Base-by-base conservation (phyloP, 2,888 invertebrate genomes). In the Mylabris sibirica region DNA sequence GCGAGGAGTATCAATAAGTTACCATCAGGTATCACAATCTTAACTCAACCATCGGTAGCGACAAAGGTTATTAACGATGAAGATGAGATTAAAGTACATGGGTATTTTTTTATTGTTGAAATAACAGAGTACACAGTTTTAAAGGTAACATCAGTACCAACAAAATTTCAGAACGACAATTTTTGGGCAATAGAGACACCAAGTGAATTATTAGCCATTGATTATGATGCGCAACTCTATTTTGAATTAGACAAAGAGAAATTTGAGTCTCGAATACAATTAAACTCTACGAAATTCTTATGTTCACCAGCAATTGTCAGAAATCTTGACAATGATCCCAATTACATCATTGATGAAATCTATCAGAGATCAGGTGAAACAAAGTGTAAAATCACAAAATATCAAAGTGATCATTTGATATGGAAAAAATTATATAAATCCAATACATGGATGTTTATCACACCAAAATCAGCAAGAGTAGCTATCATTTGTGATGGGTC, bases 141-240 rank as follows among this genome's bases (percentile, higher is more conserved):
- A 2, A 60, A 60, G 20, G 26, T 35, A 22, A 65, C 60, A 35
- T 20, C 65, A 8, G 14, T 60, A 8, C 61, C 66, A 6, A 24
- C n/a, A 1, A 12, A n/a, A 26, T 11, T 41, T 14, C 20, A 60
- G 14, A 24, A 30, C 12, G 14, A 24, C 17, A 61, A 5, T 2
- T 62, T 53, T 30, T 53, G 35, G 57, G 26, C 24, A n/a, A 8
- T 63, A 12, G 66, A 63, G 22, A 14, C 44, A 9, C 44, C 62
- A 66, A 63, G 9, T 26, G 59, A 59, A 9, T 9, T 63, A 1
- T 3, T 67, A 8, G 67, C 59, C 0, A 22, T 67, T n/a, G 63
- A 67, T 38, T 67, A 63, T 34, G 53, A 67, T 59, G n/a, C 38
- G 5, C 67, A 63, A 59, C 17, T 20, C 1, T 67, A 63, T 38